Conservation (phyloP, 2,797 vertebrate genomes). For the Propithecus deckenii region DNA sequence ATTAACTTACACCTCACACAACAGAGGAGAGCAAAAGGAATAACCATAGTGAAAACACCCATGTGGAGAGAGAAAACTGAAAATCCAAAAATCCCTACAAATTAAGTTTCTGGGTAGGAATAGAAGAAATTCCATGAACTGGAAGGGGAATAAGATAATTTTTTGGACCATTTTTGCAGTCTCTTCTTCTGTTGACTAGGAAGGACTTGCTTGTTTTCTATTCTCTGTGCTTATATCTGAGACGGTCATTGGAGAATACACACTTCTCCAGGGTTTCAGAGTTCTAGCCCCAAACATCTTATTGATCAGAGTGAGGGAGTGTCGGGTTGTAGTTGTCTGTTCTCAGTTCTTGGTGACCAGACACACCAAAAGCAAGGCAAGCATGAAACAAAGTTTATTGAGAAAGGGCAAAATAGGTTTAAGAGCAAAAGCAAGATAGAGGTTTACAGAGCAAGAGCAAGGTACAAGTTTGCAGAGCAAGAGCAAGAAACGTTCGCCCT, state of each 20-base stretch:
- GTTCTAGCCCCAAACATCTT: neutral
- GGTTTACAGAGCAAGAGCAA: too few species aligned
- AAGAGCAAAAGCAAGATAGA: too few species aligned
- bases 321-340: too few species aligned
- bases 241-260: too few species aligned
- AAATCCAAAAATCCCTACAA: neutral
- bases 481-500: too few species aligned
- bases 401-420: too few species aligned
- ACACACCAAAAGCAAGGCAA: too few species aligned
- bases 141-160: neutral
- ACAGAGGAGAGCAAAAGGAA: neutral
- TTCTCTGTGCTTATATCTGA: neutral
- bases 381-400: too few species aligned
- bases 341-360: too few species aligned
- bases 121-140: neutral
- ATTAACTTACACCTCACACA: neutral
- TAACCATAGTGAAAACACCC: neutral
- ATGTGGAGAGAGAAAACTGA: neutral
- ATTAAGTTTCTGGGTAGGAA: neutral
- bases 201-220: neutral
- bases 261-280: neutral
- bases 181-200: neutral
- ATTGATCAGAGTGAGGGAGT: neutral
- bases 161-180: neutral
- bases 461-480: too few species aligned